Conservation (phyloP, 1,140 invertebrate species). For the Cepaea nemoralis region DNA sequence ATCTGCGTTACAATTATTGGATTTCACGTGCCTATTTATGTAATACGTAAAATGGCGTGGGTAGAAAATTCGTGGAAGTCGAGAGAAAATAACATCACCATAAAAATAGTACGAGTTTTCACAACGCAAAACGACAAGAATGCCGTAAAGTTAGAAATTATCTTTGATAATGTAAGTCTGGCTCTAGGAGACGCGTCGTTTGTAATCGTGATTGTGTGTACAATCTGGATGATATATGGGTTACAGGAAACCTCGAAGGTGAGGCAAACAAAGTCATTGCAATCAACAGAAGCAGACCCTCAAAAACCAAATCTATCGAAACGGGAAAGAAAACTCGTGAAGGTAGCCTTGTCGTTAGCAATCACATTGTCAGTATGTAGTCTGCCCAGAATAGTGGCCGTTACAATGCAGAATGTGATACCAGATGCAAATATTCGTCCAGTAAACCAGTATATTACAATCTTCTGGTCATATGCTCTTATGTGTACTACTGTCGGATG, state of each 20-base stretch:
- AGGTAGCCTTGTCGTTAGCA: neutral
- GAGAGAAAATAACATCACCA: neutral
- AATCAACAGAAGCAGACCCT: neutral
- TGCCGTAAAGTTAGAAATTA: neutral
- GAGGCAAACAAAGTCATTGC: neutral
- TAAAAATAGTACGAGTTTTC: neutral
- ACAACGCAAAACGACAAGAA: neutral
- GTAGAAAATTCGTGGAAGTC: neutral
- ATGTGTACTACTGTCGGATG: neutral
- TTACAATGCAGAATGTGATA: neutral
- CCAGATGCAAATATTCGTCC: neutral
- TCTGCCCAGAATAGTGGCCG: neutral
- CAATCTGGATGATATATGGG: neutral
- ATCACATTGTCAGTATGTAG: neutral
- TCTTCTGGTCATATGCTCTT: neutral
- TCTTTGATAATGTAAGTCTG: neutral
- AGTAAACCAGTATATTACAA: neutral
- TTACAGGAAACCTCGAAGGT: neutral
- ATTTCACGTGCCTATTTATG: neutral
- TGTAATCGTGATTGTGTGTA: neutral
- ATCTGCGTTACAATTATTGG: neutral
- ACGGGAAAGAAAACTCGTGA: neutral
- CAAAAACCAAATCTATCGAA: neutral
- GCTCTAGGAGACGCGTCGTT: neutral
- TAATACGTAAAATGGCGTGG: slow-evolving; percentile 2